These are phyloP conservation scores for Gorsachius goisagi DNA, from an alignment of 2,113 vertebrate species.

Conservation along the genomic window DNA sequence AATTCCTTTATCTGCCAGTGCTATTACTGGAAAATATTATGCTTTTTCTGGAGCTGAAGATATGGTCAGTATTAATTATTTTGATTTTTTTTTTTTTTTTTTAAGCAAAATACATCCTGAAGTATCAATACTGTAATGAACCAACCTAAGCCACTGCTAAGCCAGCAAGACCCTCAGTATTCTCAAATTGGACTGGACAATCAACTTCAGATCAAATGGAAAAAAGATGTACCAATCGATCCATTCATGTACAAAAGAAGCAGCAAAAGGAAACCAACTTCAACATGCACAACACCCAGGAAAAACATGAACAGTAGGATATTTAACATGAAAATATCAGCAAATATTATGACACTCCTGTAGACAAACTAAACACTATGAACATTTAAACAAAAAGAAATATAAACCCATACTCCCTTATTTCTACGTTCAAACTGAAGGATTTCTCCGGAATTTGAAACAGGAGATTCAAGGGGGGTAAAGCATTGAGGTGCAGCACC, in stretches of 20 bases:
- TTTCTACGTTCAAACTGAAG: not conserved
- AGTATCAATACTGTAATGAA: not conserved
- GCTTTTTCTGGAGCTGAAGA: not conserved
- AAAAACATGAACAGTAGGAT: not conserved
- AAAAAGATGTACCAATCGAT: not conserved
- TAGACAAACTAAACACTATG: not conserved
- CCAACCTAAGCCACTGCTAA: not conserved
- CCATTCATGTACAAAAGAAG: not conserved
- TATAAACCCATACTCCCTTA: not conserved
- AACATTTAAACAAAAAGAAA: not conserved
- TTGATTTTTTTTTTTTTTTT: not conserved
- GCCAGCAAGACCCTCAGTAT: not conserved
- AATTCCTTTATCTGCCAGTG: not conserved
- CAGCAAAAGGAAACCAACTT: not conserved
- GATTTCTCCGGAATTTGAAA: not conserved
- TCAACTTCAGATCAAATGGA: not conserved
- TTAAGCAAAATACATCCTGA: not conserved
- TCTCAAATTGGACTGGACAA: not conserved
- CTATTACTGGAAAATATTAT: not conserved
- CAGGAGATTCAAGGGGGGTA: not conserved
- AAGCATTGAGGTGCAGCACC: not conserved
- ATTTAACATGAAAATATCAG: not conserved
- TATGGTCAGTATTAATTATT: not conserved
- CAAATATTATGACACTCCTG: not conserved
- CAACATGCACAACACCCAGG: not conserved